A percentile compares a stretch with the other conserved stretches of the same genome.
These are phyloP conservation scores for Psylliodes chrysocephalus DNA, from an alignment of 2,888 invertebrate species.

Conservation along the genomic window DNA sequence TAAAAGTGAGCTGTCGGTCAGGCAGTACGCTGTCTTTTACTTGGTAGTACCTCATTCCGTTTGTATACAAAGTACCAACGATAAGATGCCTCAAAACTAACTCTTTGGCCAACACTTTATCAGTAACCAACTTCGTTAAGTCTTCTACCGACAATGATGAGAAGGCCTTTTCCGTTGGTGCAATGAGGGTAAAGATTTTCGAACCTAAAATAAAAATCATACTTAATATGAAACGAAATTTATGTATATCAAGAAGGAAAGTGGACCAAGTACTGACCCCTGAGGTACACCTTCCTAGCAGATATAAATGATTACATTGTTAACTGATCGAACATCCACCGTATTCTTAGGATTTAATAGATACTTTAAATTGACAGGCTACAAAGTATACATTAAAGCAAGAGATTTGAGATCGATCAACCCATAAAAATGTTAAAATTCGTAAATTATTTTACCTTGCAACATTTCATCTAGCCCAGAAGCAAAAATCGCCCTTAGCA, in stretches of 20 bases:
- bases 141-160: slow-evolving; percentile 72
- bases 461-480: slow-evolving; percentile 82
- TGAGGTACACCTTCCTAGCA: too few relatives aligned
- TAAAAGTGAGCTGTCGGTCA: slow-evolving; percentile 80
- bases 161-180: slow-evolving; percentile 86
- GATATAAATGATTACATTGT: too few relatives aligned
- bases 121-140: slow-evolving; percentile 70
- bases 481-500: slow-evolving; percentile 79
- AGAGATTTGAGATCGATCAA: too few relatives aligned
- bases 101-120: slow-evolving; percentile 74
- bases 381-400: too few relatives aligned
- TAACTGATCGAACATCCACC: not conserved
- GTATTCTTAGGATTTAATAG: too few relatives aligned
- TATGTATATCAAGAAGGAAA: too few relatives aligned
- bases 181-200: slow-evolving; percentile 86
- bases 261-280: too few relatives aligned
- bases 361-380: too few relatives aligned
- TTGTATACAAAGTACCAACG: slow-evolving; percentile 83
- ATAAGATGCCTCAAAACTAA: slow-evolving; percentile 81
- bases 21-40: slow-evolving; percentile 81
- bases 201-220: slow-evolving; percentile 70
- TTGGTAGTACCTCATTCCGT: slow-evolving; percentile 89
- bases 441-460: slow-evolving; percentile 73
- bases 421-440: too few relatives aligned
- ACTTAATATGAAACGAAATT: too few relatives aligned